Conservation (phyloP, 2,113 vertebrate species). For the Zosterops pallidus region DNA sequence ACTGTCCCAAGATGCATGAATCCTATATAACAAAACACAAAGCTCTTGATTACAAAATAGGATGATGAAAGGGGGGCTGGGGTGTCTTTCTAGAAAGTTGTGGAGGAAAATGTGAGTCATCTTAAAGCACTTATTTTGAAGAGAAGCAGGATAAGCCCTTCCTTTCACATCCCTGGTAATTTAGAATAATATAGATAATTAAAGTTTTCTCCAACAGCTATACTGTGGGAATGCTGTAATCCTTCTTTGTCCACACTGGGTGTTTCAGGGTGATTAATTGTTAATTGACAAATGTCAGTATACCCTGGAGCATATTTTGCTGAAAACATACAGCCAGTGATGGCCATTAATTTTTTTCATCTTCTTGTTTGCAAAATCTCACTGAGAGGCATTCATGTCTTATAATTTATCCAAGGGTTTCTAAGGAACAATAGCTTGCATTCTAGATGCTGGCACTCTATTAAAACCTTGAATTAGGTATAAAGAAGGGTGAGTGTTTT, state of each 20-base stretch:
- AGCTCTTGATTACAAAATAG: conserved; percentile 41
- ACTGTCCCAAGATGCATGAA: conserved; percentile 11
- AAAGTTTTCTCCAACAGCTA: background rate
- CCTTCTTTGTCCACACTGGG: background rate
- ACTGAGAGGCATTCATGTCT: background rate
- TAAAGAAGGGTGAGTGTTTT: background rate
- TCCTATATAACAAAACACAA: conserved; percentile 40
- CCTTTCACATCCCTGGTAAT: background rate
- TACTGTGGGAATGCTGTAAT: background rate
- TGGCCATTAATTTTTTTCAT: background rate
- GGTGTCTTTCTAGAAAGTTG: background rate
- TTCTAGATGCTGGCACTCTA: background rate
- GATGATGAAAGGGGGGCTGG: background rate
- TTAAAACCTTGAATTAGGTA: background rate
- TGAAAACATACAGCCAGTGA: background rate
- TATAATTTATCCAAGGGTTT: background rate
- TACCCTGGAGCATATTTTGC: background rate
- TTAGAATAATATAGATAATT: background rate
- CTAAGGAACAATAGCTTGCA: background rate
- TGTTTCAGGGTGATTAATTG: conserved; percentile 27
- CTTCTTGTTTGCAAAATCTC: background rate
- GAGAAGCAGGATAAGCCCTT: background rate
- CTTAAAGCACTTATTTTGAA: conserved; percentile 4
- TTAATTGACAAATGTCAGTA: conserved; percentile 5
- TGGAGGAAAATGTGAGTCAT: conserved; percentile 24